A percentile compares a stretch with the other conserved stretches of the same genome.
Evolutionary conservation across 1,140 invertebrate species (phyloP).

Genomic region (Caerostris extrusa): DNA sequence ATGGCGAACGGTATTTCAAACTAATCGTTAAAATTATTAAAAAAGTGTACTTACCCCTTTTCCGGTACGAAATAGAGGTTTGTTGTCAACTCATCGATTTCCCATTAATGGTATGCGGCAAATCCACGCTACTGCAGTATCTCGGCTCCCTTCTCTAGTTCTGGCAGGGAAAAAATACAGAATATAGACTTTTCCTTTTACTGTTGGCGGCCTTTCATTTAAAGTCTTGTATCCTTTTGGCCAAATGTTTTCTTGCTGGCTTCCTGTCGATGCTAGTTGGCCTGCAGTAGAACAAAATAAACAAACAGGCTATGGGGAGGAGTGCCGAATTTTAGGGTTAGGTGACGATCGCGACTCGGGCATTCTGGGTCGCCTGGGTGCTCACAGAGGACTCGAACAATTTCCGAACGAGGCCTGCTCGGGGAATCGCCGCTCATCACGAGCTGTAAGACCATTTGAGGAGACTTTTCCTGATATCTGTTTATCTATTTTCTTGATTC

Average conservation of each 20-base stretch:
- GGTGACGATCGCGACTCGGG: background rate
- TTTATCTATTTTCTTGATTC: background rate
- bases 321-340: constrained; percentile 69
- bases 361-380: background rate
- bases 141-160: background rate
- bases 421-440: background rate
- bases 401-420: background rate
- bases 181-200: background rate
- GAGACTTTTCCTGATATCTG: constrained; percentile 24
- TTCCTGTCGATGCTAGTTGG: background rate
- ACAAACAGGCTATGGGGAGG: constrained; percentile 30
- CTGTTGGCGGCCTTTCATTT: background rate
- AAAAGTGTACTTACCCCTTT: constrained; percentile 64
- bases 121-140: constrained; percentile 58
- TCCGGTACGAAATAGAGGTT: background rate
- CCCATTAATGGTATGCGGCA: constrained; percentile 77
- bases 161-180: constrained; percentile 13
- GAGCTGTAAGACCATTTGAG: background rate
- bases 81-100: constrained; percentile 65
- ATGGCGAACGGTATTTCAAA: background rate
- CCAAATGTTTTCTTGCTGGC: too few relatives aligned
- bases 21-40: constrained; percentile 3
- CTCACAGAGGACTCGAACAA: background rate
- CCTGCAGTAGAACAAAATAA: constrained; percentile 65
- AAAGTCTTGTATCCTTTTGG: background rate